Evolutionary conservation across 2,113 vertebrate species (phyloP).

Genomic region (Neotoma lepida): DNA sequence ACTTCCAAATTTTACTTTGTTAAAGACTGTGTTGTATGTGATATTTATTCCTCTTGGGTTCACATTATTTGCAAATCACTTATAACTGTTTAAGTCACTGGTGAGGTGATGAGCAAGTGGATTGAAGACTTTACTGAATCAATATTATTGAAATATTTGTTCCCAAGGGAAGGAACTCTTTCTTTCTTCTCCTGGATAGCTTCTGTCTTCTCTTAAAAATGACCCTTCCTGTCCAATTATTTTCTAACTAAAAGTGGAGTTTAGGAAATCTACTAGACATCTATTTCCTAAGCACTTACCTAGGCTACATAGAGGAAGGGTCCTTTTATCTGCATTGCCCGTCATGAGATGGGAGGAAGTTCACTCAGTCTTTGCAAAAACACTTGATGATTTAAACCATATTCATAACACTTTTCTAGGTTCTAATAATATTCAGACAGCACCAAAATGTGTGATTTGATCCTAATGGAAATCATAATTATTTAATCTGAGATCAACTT

Average conservation of each 20-base stretch:
- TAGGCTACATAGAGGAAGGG: not conserved
- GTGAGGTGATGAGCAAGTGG: not conserved
- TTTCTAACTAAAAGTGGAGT: slow-evolving; percentile 43
- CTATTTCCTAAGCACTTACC: slow-evolving; percentile 19
- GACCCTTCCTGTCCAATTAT: not conserved
- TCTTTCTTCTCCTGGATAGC: not conserved
- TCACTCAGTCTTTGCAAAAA: slow-evolving; percentile 48
- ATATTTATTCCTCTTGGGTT: slow-evolving; percentile 29
- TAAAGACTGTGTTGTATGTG: not conserved
- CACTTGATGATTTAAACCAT: slow-evolving; percentile 23
- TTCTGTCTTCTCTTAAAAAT: slow-evolving; percentile 34
- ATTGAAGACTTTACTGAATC: slow-evolving; percentile 33
- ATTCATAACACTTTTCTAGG: slow-evolving; percentile 23
- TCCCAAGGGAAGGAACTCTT: not conserved
- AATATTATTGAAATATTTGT: slow-evolving; percentile 47
- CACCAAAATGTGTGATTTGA: slow-evolving; percentile 37
- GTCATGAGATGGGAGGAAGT: not conserved
- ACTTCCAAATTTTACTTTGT: slow-evolving; percentile 18
- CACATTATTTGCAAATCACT: slow-evolving; percentile 27
- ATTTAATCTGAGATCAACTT: slow-evolving; percentile 60
- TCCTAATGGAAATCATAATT: slow-evolving; percentile 21
- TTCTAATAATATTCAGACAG: slow-evolving; percentile 50
- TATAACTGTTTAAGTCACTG: not conserved
- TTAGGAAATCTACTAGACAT: not conserved
- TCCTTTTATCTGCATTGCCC: not conserved